phyloP scores from a whole-genome alignment of 2,888 invertebrate genomes.

The Carterocephalus palaemon region DNA sequence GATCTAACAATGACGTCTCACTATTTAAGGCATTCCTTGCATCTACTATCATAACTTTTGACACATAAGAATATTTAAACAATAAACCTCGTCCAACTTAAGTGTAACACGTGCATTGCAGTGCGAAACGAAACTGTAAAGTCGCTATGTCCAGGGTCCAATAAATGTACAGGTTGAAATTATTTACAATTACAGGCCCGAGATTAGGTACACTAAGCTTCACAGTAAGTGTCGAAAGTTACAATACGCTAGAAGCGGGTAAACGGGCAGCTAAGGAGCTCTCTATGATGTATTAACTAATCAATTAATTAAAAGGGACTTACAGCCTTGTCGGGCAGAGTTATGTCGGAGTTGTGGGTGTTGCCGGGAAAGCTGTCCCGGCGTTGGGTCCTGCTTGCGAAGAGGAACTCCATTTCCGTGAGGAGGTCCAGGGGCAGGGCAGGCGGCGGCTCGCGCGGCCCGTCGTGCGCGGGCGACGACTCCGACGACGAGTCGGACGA shows the following conservation, averaged over 20 bases:
- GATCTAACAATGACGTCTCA: conserved; percentile 3
- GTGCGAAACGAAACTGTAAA: too few relatives aligned
- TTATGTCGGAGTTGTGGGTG: conserved; percentile 47
- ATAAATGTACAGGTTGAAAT: conserved; percentile 13
- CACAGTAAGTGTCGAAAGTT: conserved; percentile 28
- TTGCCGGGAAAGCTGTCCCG: conserved; percentile 58
- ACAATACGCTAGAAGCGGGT: conserved; percentile 26
- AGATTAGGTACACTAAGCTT: conserved; percentile 17
- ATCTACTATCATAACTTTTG: conserved; percentile 28
- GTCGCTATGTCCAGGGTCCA: conserved; percentile 1
- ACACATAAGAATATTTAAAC: conserved; percentile 21
- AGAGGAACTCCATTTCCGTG: conserved; percentile 67
- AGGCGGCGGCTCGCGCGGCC: conserved; percentile 46
- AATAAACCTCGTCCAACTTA: background rate
- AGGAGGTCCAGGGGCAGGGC: conserved; percentile 63
- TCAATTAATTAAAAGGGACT: too few relatives aligned
- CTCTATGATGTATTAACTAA: too few relatives aligned
- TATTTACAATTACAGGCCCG: conserved; percentile 15
- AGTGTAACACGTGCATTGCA: background rate
- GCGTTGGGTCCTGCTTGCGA: conserved; percentile 46
- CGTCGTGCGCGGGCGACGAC: conserved; percentile 53
- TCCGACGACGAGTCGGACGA: conserved; percentile 66
- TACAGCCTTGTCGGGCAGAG: conserved; percentile 61
- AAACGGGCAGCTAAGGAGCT: conserved; percentile 23
- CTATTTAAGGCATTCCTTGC: conserved; percentile 9